Base-by-base conservation (phyloP, 1,140 invertebrate species). In the Lepidostoma basale region DNA sequence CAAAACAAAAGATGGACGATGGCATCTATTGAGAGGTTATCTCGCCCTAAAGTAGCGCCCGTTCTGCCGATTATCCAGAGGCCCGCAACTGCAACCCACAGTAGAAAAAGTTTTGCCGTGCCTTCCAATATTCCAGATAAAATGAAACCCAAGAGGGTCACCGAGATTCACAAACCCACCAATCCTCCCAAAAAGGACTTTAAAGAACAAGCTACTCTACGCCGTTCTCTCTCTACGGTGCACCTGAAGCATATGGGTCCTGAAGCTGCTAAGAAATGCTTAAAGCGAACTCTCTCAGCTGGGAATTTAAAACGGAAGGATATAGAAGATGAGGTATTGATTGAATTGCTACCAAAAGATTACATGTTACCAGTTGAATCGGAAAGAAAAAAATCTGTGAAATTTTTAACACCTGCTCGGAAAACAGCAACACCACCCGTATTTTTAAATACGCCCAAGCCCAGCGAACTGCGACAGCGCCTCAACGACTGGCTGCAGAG, bases 401-500 rank as follows among this genome's bases (percentile, higher is more conserved):
- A 77, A 30, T 81, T 83, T 23, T 74, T 77, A 68, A 81, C 78
- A 9, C 79, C 79, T 0, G 33, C 77, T 0, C 66, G 74, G 1
- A 75, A 74, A 3, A 79, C 75, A 23, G 76, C 77, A 9, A 81
- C 71, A 18, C 70, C 71, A 1, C 60, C 25, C 10, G n/a, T 44
- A 14, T 73, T 67, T 33, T 36, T 73, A 3, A 69, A 82, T 28
- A 81, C 80, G 10, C 79, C 80, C 0, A 77, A 70, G 56, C 75
- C 78, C 0, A 76, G 78, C 23, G 81, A 83, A 62, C 62, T 86
- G 22, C 77, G 80, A 56, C 62, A 75, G 0, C 77, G 79, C 52
- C 73, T 87, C 16, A 78, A 81, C 28, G 76, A 77, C 33, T 87
- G 85, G 84, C 72, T 86, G 4, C 74, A 78, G 33, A 81, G 79